These are phyloP conservation scores for Pseudolaguvia tuberculata DNA, from an alignment of 2,113 vertebrate species.

Conservation along the genomic window DNA sequence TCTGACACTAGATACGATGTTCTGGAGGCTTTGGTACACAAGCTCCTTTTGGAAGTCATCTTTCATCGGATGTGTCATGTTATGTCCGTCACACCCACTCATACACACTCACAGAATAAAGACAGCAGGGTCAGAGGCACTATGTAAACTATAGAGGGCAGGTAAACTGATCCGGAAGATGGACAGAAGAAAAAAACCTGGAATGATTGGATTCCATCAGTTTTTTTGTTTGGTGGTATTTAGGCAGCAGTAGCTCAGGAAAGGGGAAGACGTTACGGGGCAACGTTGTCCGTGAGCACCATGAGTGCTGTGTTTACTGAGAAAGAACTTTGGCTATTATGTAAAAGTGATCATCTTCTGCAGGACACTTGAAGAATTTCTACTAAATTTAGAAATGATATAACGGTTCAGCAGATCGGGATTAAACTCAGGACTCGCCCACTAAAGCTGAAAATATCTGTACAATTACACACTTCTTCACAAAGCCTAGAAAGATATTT, in stretches of 20 bases:
- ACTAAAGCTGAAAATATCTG: background rate
- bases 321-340: conserved; percentile 16
- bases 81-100: background rate
- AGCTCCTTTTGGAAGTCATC: conserved; percentile 64
- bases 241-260: conserved; percentile 60
- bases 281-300: conserved; percentile 56
- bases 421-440: background rate
- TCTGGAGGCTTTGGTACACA: conserved; percentile 71
- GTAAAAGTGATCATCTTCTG: background rate
- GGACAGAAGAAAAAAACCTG: background rate
- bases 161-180: conserved; percentile 9
- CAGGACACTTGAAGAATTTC: background rate
- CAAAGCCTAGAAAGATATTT: background rate
- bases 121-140: conserved; percentile 36
- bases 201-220: background rate
- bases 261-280: conserved; percentile 65
- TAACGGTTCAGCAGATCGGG: background rate
- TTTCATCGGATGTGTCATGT: conserved; percentile 37
- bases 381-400: conserved; percentile 4
- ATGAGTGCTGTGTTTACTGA: background rate
- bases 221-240: background rate
- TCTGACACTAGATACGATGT: conserved; percentile 60
- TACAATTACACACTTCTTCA: background rate
- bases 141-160: conserved; percentile 8
- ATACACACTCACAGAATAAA: conserved; percentile 12